phyloP scores from a whole-genome alignment of 1,140 invertebrate genomes.

The Tenebrio molitor region DNA sequence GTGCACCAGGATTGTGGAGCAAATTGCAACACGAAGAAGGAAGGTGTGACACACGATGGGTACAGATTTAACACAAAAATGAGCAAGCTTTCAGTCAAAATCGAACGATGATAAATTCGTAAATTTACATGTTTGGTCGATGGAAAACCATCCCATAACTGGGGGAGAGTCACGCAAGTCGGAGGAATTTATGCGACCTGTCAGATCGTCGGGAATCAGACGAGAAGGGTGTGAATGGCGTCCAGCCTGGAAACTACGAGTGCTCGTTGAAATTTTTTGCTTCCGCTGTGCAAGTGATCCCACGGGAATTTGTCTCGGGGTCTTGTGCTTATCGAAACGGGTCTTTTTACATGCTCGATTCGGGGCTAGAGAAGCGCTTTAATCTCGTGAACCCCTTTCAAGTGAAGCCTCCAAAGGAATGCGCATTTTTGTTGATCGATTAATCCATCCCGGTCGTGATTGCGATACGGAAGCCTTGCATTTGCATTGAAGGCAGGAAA shows the following conservation, averaged over 20 bases:
- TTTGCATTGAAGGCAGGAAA: conserved; percentile 10
- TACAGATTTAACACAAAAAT: too few species aligned
- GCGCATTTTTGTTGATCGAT: conserved; percentile 9
- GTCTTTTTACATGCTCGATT: too few species aligned
- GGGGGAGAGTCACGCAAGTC: conserved; percentile 9
- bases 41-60: neutral
- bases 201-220: neutral
- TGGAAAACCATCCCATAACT: conserved; percentile 5
- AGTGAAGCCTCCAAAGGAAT: too few species aligned
- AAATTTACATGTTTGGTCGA: conserved; percentile 35
- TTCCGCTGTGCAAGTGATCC: neutral
- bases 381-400: too few species aligned
- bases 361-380: too few species aligned
- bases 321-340: too few species aligned
- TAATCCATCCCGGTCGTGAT: neutral
- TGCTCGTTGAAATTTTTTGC: neutral
- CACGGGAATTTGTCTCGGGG: too few species aligned
- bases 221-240: neutral
- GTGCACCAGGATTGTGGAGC: conserved; percentile 2
- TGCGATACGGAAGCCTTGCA: conserved; percentile 19
- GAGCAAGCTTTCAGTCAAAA: too few species aligned
- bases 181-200: conserved; percentile 25
- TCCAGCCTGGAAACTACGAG: neutral
- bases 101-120: too few species aligned
- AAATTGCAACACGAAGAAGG: neutral